Percentiles rank a stretch among this genome's conserved stretches.
These are phyloP conservation scores for Dolichopus griseipennis DNA, from an alignment of 2,888 invertebrate species.

Conservation along the genomic window DNA sequence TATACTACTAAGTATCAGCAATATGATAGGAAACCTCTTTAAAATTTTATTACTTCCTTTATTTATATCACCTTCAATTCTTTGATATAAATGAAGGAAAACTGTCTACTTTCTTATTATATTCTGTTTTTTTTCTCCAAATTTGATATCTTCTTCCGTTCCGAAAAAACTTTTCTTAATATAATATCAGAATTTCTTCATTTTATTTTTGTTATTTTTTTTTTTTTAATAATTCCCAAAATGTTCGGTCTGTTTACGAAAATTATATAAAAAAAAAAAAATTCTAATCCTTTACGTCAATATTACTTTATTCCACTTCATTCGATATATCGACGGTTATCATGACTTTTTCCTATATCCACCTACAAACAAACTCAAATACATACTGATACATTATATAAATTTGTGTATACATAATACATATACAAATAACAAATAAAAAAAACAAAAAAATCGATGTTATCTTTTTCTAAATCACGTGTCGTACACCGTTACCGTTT, in stretches of 20 bases:
- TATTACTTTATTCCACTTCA: neutral
- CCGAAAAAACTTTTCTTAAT: neutral
- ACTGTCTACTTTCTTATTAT: too few relatives aligned
- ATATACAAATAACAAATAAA: too few relatives aligned
- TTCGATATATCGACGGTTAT: neutral
- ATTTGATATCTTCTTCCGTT: neutral
- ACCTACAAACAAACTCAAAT: neutral
- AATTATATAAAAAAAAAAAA: neutral
- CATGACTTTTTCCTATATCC: too few relatives aligned
- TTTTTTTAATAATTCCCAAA: neutral
- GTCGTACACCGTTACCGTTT: neutral
- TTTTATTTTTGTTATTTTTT: too few relatives aligned
- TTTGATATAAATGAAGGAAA: too few relatives aligned
- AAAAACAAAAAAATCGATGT: neutral
- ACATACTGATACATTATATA: too few relatives aligned
- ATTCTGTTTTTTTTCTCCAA: neutral
- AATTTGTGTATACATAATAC: too few relatives aligned
- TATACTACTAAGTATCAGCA: too few relatives aligned
- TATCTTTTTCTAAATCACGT: neutral
- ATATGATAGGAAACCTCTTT: neutral
- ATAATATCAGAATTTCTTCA: too few relatives aligned
- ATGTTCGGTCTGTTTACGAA: neutral
- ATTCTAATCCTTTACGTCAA: neutral
- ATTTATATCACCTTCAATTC: neutral
- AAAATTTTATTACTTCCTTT: slow-evolving; percentile 3